These are phyloP conservation scores for Pogonocichla stellata DNA, from an alignment of 2,113 vertebrate genomes.

Conservation along the genomic window DNA sequence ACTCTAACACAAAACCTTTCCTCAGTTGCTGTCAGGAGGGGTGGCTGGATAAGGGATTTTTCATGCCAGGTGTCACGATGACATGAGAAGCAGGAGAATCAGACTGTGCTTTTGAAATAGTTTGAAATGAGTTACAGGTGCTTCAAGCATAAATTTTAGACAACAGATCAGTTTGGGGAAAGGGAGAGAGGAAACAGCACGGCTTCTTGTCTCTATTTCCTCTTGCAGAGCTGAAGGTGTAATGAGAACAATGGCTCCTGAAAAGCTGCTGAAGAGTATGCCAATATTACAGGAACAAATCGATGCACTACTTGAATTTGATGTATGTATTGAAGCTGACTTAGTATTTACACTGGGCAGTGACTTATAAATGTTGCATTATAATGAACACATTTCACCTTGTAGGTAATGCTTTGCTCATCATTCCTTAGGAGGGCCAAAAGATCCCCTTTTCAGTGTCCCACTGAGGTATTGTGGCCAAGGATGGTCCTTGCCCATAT, in stretches of 20 bases:
- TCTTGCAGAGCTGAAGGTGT: conserved; percentile 88
- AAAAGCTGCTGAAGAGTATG: conserved; percentile 97
- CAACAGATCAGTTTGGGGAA: neutral
- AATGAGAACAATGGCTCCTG: conserved; percentile 95
- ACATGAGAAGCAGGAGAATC: neutral
- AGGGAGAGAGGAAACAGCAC: neutral
- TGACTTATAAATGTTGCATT: neutral
- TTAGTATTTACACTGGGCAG: neutral
- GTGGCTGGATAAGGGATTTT: neutral
- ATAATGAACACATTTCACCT: neutral
- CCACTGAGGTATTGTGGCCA: neutral
- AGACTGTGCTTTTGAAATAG: neutral
- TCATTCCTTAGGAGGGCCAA: neutral
- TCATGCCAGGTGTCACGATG: neutral
- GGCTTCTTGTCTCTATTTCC: neutral
- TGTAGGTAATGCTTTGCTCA: neutral
- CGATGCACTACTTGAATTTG: conserved; percentile 95
- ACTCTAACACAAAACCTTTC: neutral
- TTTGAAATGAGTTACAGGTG: neutral
- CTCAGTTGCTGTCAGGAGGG: neutral
- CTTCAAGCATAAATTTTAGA: neutral
- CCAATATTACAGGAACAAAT: conserved; percentile 94
- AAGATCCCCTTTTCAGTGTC: neutral
- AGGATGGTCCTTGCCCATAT: neutral
- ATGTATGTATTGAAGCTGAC: conserved; percentile 79